These are phyloP conservation scores for Indicator indicator DNA, from an alignment of 2,113 vertebrate species.

Conservation along the genomic window DNA sequence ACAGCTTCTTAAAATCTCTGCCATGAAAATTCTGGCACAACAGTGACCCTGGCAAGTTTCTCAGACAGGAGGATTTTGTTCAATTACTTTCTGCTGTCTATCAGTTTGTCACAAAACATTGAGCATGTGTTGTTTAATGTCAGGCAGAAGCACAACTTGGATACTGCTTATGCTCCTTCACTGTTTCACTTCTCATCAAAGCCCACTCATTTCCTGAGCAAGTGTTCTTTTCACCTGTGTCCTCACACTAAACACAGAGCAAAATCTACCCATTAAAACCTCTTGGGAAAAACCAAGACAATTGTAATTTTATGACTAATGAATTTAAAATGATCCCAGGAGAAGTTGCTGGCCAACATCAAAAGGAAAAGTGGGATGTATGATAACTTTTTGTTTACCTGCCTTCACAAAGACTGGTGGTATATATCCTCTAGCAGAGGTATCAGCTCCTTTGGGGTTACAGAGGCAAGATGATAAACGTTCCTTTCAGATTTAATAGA, in stretches of 20 bases:
- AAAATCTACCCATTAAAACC: background rate
- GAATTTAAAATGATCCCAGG: constrained; percentile 36
- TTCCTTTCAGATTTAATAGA: background rate
- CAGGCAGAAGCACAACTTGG: constrained; percentile 55
- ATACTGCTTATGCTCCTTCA: constrained; percentile 10
- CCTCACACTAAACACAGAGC: background rate
- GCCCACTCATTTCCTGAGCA: constrained; percentile 30
- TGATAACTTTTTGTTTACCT: constrained; percentile 32
- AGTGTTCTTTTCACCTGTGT: background rate
- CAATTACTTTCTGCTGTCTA: constrained; percentile 14
- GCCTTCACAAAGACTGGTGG: background rate
- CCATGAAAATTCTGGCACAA: background rate
- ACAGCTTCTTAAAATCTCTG: background rate
- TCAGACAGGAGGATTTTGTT: constrained; percentile 32
- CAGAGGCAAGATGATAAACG: background rate
- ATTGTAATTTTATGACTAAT: constrained; percentile 39
- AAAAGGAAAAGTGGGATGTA: background rate
- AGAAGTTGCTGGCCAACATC: constrained; percentile 2
- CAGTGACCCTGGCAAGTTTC: background rate
- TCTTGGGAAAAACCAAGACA: background rate
- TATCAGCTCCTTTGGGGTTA: background rate
- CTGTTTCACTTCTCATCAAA: constrained; percentile 17
- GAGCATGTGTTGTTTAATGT: constrained; percentile 69
- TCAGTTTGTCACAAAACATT: constrained; percentile 40
- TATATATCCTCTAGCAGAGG: background rate